Evolutionary conservation across 1,140 invertebrate genomes (phyloP).

Genomic region (Drosophila busckii): DNA sequence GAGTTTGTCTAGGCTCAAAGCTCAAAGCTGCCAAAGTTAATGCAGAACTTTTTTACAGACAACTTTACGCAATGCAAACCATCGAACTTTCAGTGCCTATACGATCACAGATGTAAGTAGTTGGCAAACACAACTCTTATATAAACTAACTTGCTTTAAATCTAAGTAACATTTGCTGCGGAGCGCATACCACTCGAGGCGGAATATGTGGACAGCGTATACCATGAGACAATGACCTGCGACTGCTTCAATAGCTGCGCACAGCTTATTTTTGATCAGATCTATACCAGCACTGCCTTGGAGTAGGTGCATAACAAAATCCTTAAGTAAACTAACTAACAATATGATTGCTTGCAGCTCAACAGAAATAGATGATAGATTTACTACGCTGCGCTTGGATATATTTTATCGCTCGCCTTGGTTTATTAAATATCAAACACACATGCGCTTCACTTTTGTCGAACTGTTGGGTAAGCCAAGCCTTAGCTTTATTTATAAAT

Average conservation of each 20-base stretch:
- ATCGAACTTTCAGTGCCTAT: constrained; percentile 64
- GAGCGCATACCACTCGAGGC: constrained; percentile 39
- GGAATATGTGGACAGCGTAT: constrained; percentile 40
- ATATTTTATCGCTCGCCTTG: constrained; percentile 51
- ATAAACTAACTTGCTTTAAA: background rate
- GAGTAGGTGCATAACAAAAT: constrained; percentile 41
- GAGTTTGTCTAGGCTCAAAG: background rate
- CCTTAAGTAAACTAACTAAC: background rate
- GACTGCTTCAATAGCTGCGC: constrained; percentile 60
- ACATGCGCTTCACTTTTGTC: constrained; percentile 70
- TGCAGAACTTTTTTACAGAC: constrained; percentile 21
- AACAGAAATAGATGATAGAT: constrained; percentile 16
- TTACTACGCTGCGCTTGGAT: constrained; percentile 48
- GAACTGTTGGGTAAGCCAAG: constrained; percentile 46
- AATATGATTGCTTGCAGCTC: constrained; percentile 2
- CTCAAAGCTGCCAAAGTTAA: too few relatives aligned
- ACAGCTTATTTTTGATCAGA: constrained; percentile 50
- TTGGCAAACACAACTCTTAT: too few relatives aligned
- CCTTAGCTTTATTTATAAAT: background rate
- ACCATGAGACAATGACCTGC: constrained; percentile 53
- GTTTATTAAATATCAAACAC: constrained; percentile 56
- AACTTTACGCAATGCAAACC: constrained; percentile 60
- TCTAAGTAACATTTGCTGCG: constrained; percentile 36
- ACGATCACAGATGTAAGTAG: constrained; percentile 50
- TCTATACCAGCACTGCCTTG: constrained; percentile 23